Conservation (phyloP, 2,113 vertebrate species). For the Felis catus region F.catus_Fca126_mat1.0 CM031412.1:7239001-7239500, state of each 20-base stretch:
- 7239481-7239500: neutral
- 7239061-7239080: neutral
- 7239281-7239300: neutral
- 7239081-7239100: neutral
- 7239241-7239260: neutral
- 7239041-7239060: neutral
- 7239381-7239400: too few relatives aligned
- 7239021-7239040: neutral
- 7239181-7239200: neutral
- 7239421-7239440: too few relatives aligned
- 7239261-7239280: neutral
- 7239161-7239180: neutral
- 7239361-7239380: too few relatives aligned
- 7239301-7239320: too few relatives aligned
- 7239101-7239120: neutral
- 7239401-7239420: too few relatives aligned
- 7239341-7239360: too few relatives aligned
- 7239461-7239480: too few relatives aligned
- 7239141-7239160: neutral
- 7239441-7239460: too few relatives aligned
- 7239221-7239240: neutral
- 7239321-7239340: too few relatives aligned
- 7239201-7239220: neutral
- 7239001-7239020: neutral
- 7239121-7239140: neutral